These are phyloP conservation scores for Ochropleura plecta DNA, from an alignment of 2,888 invertebrate species.

Conservation along the genomic window DNA sequence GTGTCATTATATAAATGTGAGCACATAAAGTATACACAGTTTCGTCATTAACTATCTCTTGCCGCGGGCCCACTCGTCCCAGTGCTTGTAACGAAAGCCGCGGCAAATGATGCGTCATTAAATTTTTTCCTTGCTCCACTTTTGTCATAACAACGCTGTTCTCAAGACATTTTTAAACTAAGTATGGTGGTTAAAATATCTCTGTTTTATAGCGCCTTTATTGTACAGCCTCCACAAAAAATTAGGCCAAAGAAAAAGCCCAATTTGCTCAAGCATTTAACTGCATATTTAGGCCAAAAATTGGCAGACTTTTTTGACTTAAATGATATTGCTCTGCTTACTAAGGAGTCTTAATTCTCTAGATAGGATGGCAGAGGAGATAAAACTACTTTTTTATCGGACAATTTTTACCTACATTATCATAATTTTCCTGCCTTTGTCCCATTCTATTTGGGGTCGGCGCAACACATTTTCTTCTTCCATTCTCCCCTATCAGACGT, in stretches of 20 bases:
- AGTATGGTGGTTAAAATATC: conserved; percentile 18
- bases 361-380: background rate
- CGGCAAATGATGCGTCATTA: conserved; percentile 63
- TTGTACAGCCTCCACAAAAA: conserved; percentile 9
- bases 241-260: background rate
- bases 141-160: conserved; percentile 35
- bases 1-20: conserved; percentile 21
- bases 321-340: background rate
- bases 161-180: conserved; percentile 35
- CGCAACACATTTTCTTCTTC: too few species aligned
- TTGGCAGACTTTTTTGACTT: background rate
- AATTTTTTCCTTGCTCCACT: conserved; percentile 46
- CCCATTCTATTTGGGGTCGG: too few species aligned
- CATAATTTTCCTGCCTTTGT: too few species aligned
- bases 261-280: conserved; percentile 20
- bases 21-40: conserved; percentile 21
- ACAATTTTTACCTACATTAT: background rate
- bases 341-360: background rate
- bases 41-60: conserved; percentile 45
- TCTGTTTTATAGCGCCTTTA: conserved; percentile 3
- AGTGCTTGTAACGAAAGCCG: conserved; percentile 34
- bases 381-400: conserved; percentile 8
- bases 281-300: background rate
- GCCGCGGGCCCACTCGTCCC: conserved; percentile 10
- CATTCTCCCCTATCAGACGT: too few species aligned